Percentiles rank a stretch among this genome's conserved stretches.
Conservation (phyloP, 2,888 invertebrate species). For the Exephanes ischioxanthus region DNA sequence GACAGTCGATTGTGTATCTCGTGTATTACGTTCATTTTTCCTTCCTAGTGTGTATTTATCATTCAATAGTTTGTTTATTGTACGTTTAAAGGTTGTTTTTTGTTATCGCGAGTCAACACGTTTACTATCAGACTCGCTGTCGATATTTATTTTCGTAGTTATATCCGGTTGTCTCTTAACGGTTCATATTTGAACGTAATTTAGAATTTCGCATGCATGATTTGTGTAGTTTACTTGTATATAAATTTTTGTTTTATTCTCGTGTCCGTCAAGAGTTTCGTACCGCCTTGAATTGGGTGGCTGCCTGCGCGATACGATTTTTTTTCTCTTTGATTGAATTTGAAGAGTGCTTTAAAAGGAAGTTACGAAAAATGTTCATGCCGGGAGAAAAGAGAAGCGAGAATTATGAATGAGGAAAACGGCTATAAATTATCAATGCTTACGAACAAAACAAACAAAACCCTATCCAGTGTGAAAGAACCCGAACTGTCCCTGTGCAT, state of each 20-base stretch:
- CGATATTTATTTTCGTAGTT: slow-evolving; percentile 61
- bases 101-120: slow-evolving; percentile 47
- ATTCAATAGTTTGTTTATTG: background rate
- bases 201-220: slow-evolving; percentile 76
- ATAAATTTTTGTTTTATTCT: slow-evolving; percentile 47
- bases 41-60: background rate
- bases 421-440: background rate
- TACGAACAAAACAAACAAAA: slow-evolving; percentile 38
- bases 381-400: slow-evolving; percentile 13
- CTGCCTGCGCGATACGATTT: slow-evolving; percentile 23
- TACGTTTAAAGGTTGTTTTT: slow-evolving; percentile 6
- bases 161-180: slow-evolving; percentile 73
- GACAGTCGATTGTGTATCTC: background rate
- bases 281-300: background rate
- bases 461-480: slow-evolving; percentile 59
- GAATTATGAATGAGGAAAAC: slow-evolving; percentile 10
- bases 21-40: background rate
- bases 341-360: background rate
- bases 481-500: slow-evolving; percentile 73
- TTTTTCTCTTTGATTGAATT: background rate
- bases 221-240: slow-evolving; percentile 57
- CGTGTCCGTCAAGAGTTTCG: slow-evolving; percentile 14
- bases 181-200: slow-evolving; percentile 76
- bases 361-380: background rate
- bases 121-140: slow-evolving; percentile 67